Conservation (phyloP, 2,888 invertebrate genomes). For the Bugula neritina region DNA sequence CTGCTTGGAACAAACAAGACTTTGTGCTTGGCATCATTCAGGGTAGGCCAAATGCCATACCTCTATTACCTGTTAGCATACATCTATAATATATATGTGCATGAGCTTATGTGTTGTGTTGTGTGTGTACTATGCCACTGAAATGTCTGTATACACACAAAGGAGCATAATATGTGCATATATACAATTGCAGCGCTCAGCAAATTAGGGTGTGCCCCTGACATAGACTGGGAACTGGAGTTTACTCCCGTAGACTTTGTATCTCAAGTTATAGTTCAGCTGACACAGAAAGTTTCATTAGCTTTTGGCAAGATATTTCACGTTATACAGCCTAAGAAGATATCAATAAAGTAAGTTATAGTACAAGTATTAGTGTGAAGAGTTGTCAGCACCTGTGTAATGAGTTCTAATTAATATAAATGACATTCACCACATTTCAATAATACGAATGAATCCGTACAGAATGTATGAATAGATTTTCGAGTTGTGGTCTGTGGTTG, state of each 20-base stretch:
- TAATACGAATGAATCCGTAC: too few species aligned
- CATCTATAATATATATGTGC: not conserved
- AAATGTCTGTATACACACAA: not conserved
- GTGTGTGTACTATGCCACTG: not conserved
- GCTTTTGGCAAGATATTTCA: slow-evolving; percentile 52
- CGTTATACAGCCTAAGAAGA: slow-evolving; percentile 46
- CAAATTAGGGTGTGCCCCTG: slow-evolving; percentile 43
- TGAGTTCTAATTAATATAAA: too few species aligned
- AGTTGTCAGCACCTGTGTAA: not conserved
- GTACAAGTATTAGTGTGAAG: not conserved
- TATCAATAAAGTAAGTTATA: slow-evolving; percentile 39
- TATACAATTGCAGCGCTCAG: slow-evolving; percentile 29
- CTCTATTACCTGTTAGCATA: not conserved
- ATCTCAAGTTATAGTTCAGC: slow-evolving; percentile 42
- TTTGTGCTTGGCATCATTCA: slow-evolving; percentile 51
- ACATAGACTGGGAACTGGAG: slow-evolving; percentile 50
- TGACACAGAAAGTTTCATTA: slow-evolving; percentile 42
- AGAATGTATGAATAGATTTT: too few species aligned
- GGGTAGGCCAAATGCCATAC: slow-evolving; percentile 34
- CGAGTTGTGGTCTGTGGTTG: too few species aligned
- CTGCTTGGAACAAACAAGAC: slow-evolving; percentile 53
- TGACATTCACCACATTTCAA: too few species aligned
- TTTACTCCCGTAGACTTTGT: slow-evolving; percentile 55
- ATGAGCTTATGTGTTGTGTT: not conserved
- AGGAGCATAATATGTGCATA: not conserved